These are phyloP conservation scores for Ennomos erosarius DNA, from an alignment of 2,888 invertebrate genomes.

Conservation along the genomic window DNA sequence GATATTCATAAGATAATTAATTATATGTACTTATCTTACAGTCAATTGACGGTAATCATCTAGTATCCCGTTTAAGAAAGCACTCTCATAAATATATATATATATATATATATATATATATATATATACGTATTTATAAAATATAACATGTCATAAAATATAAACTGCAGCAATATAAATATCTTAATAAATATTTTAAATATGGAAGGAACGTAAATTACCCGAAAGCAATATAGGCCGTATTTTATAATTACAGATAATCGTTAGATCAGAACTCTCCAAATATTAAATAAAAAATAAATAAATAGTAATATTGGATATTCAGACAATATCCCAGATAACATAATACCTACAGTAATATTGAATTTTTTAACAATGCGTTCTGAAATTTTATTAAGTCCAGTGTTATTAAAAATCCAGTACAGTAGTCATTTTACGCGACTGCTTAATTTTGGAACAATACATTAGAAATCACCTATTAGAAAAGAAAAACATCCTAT, in stretches of 20 bases:
- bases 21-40: conserved; percentile 2
- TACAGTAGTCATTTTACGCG: too few species aligned
- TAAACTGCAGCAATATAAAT: conserved; percentile 43
- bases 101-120: conserved; percentile 21
- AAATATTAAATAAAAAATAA: too few species aligned
- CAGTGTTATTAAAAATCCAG: too few species aligned
- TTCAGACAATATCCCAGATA: too few species aligned
- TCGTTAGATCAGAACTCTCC: not conserved
- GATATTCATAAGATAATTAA: conserved; percentile 2
- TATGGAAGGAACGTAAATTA: conserved; percentile 51
- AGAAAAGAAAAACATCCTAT: too few species aligned
- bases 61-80: conserved; percentile 35
- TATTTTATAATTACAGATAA: conserved; percentile 28
- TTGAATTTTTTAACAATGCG: too few species aligned
- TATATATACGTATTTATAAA: conserved; percentile 22
- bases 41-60: conserved; percentile 18
- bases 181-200: conserved; percentile 47
- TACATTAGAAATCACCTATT: too few species aligned
- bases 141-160: conserved; percentile 44
- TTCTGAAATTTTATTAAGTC: too few species aligned
- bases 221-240: conserved; percentile 47
- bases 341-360: too few species aligned
- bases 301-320: too few species aligned
- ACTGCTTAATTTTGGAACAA: too few species aligned
- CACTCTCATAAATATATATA: conserved; percentile 28